phyloP scores from a whole-genome alignment of 2,113 vertebrate species.

The Strix uralensis region DNA sequence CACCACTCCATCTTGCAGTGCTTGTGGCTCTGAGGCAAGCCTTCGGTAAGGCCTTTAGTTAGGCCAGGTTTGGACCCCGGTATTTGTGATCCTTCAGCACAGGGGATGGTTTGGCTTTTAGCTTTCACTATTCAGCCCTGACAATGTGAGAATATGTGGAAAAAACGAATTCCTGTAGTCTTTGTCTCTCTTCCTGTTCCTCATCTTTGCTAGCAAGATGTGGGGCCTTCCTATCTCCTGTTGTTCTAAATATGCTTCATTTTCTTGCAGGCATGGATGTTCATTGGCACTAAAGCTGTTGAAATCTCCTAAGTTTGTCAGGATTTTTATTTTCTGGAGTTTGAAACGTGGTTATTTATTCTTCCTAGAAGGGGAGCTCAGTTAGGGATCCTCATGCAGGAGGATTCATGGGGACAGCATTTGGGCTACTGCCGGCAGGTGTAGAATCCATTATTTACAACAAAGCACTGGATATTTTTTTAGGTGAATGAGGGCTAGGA shows the following conservation, averaged over 20 bases:
- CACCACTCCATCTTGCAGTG: accelerated
- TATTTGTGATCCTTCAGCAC: accelerated
- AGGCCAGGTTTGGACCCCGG: accelerated
- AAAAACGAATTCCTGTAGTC: accelerated
- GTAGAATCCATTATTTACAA: not conserved
- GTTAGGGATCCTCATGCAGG: not conserved
- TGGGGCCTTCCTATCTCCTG: not conserved
- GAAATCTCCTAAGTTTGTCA: not conserved
- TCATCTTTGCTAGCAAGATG: accelerated
- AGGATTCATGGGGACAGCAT: not conserved
- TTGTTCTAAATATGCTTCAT: accelerated
- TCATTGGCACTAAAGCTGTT: not conserved
- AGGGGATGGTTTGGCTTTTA: accelerated
- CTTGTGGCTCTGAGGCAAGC: not conserved
- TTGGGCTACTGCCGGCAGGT: not conserved
- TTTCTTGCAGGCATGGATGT: accelerated
- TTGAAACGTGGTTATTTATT: accelerated
- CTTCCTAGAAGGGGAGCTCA: too few relatives aligned
- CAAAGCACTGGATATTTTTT: not conserved
- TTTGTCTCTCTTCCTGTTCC: not conserved
- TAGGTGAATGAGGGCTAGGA: too few relatives aligned
- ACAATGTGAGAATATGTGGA: accelerated
- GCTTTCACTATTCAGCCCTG: not conserved
- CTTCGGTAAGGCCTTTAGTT: not conserved
- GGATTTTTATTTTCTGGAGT: not conserved